phyloP scores from a whole-genome alignment of 2,797 vertebrate genomes.

The Darevskia mixta region DNA sequence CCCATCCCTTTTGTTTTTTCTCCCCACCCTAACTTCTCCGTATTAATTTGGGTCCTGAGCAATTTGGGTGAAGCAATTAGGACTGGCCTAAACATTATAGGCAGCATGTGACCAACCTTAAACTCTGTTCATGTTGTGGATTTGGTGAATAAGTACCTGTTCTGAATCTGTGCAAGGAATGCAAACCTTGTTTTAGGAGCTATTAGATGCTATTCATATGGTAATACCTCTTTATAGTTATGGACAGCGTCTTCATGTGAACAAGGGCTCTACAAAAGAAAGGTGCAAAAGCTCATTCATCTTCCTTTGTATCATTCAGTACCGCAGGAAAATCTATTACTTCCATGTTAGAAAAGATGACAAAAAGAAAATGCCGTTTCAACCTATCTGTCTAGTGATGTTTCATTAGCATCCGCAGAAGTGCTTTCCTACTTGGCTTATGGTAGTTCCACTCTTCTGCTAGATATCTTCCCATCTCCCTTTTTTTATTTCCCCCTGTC shows the following conservation, averaged over 20 bases:
- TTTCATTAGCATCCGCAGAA: background rate
- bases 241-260: background rate
- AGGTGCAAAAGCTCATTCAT: background rate
- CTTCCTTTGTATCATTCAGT: background rate
- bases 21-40: background rate
- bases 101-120: background rate
- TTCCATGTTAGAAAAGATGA: background rate
- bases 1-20: background rate
- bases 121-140: background rate
- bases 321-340: background rate
- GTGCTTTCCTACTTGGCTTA: background rate
- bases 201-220: background rate
- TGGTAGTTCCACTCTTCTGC: too few species aligned
- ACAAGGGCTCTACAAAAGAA: background rate
- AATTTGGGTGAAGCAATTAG: background rate
- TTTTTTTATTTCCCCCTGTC: background rate
- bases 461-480: background rate
- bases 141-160: background rate
- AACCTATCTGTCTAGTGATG: conserved; percentile 7
- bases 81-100: background rate
- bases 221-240: background rate
- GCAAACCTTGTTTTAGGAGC: background rate
- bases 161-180: background rate
- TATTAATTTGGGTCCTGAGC: background rate
- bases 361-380: background rate